Evolutionary conservation across 2,797 vertebrate genomes (phyloP), one percentile per base, ranked within the genome.

Genomic region (Falco peregrinus): DNA sequence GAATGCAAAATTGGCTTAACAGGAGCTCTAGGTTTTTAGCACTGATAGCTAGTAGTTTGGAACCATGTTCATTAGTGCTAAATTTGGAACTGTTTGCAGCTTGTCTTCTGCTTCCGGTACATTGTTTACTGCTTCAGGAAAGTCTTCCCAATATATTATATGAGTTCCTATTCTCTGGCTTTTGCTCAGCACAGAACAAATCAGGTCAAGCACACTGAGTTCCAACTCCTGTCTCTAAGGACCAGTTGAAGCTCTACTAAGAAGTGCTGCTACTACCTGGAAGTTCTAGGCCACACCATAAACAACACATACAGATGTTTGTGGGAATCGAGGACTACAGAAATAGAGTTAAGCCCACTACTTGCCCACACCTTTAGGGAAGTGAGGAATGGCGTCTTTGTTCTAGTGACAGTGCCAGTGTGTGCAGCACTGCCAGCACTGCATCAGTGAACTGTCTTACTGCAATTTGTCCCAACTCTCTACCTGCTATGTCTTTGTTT

Each of bases 91-190:
- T 61, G 13, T 84, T 91, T 93, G 67, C 70, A 69, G 54, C 80
- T 93, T 84, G 79, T 84, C 85, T 91, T 95, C 76, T 94, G 50
- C 77, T 96, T 96, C 94, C 39, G 4, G 82, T 70, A 73, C 76
- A 84, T 93, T 94, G 94, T 94, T 97, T 94, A 45, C 74, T 86
- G 50, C 73, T 86, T 79, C 73, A 82, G 93, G 85, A 91, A 96
- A 50, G 59, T 93, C 83, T 96, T 94, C 59, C 89, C 63, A 54
- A 82, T 78, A 73, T 54, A 14, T 95, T 61, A 39, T 17, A 39
- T 69, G 78, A 70, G 70, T 87, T 93, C 73, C 79, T 78, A 71
- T 87, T 69, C 61, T 93, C 57, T 86, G 73, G 69, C 54, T 83
- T 82, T 87, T 90, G 85, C 76, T 91, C 43, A 70, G 41, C 77